phyloP scores from a whole-genome alignment of 1,140 invertebrate genomes.

The Papilio polyxenes region DNA sequence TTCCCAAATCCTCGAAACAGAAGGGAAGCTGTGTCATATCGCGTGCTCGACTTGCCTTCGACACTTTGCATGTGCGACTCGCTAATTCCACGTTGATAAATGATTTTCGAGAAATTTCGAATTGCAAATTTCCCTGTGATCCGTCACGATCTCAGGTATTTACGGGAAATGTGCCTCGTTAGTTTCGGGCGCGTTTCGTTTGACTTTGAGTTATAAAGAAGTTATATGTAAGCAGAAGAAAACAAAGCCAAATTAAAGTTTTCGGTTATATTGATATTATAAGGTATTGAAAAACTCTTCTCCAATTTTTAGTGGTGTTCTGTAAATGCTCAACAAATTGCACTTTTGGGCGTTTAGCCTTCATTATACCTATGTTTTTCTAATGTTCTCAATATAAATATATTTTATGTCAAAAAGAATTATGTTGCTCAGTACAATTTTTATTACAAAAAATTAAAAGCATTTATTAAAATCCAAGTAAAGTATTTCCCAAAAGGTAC shows the following conservation, averaged over 20 bases:
- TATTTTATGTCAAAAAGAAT: too few species aligned
- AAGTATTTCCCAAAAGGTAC: slow-evolving; percentile 41
- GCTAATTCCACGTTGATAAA: slow-evolving; percentile 76
- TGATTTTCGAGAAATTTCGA: slow-evolving; percentile 65
- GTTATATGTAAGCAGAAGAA: not conserved
- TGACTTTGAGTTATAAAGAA: not conserved
- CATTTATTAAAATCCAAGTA: slow-evolving; percentile 22
- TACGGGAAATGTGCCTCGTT: slow-evolving; percentile 34
- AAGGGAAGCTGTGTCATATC: slow-evolving; percentile 74
- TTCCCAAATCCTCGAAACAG: slow-evolving; percentile 74
- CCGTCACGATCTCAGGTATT: slow-evolving; percentile 47
- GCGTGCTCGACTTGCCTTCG: slow-evolving; percentile 63
- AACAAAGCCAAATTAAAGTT: not conserved
- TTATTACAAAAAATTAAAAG: not conserved
- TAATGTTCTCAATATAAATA: too few species aligned
- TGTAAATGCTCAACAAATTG: too few species aligned
- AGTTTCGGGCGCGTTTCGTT: not conserved
- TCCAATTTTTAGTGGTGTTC: too few species aligned
- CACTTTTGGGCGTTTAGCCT: too few species aligned
- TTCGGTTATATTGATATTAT: not conserved
- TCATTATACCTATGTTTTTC: too few species aligned
- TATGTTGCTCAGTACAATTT: not conserved
- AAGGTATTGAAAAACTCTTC: too few species aligned
- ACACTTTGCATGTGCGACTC: slow-evolving; percentile 63
- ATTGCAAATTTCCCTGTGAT: slow-evolving; percentile 59